Conservation (phyloP, 2,113 vertebrate genomes). For the Microtus oregoni region DNA sequence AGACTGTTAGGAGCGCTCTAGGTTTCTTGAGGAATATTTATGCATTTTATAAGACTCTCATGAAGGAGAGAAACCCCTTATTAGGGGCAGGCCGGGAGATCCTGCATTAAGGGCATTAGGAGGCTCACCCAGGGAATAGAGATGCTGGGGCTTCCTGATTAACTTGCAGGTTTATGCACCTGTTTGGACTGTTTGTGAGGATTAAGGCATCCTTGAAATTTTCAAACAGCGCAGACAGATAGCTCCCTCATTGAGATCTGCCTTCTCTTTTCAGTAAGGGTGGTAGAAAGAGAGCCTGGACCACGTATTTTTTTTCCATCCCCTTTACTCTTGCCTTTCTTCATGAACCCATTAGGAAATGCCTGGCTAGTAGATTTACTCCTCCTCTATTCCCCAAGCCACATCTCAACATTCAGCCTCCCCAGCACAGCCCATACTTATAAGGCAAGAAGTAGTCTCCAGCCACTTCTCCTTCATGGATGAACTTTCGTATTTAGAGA, state of each 20-base stretch:
- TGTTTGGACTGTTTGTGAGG: slow-evolving; percentile 64
- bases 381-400: accelerated
- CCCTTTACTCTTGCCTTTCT: accelerated
- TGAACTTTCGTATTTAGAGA: background rate
- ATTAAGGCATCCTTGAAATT: slow-evolving; percentile 52
- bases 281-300: background rate
- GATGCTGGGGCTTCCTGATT: slow-evolving; percentile 20
- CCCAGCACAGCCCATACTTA: background rate
- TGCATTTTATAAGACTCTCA: slow-evolving; percentile 76
- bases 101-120: slow-evolving; percentile 55
- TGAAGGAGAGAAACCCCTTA: slow-evolving; percentile 70
- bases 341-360: background rate
- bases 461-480: background rate
- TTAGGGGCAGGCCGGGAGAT: slow-evolving; percentile 64
- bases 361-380: background rate
- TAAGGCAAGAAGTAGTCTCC: background rate
- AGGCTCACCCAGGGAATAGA: slow-evolving; percentile 39
- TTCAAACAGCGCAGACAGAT: background rate
- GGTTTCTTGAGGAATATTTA: slow-evolving; percentile 82
- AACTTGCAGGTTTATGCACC: slow-evolving; percentile 41
- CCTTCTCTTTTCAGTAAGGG: slow-evolving; percentile 12
- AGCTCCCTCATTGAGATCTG: background rate
- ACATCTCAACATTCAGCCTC: background rate
- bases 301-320: background rate
- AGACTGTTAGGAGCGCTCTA: slow-evolving; percentile 74